Evolutionary conservation across 2,113 vertebrate species (phyloP), one percentile per base, ranked within the genome.

Genomic region (Forbesichthys papilliferus): DNA sequence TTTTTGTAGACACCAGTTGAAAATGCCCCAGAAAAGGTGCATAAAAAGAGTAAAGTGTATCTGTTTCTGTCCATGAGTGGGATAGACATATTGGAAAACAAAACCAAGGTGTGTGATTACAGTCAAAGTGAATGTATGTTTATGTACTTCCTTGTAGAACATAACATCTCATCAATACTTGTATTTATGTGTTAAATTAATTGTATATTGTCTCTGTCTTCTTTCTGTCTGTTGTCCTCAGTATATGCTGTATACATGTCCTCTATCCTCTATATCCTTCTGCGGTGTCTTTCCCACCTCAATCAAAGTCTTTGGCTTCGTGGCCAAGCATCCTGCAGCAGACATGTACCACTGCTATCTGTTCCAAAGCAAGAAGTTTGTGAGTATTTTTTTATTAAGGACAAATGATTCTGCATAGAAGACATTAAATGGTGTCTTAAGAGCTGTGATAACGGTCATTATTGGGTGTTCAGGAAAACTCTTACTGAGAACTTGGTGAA

Each of bases 11-110:
- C 63, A 0, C 65, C 86, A 9, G 81, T 87, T 33, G 7, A 59
- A 48, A 57, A 71, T 56, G 64, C 70, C 11, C 56, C 69, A 54
- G 84, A 88, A 62, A 90, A 89, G 69, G 83, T 60, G 11, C 54
- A 67, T 5, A 91, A 86, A 78, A 93, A 87, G 64, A 88, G 64
- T 58, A 92, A 91, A 74, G 88, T 89, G 20, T 74, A 87, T 7
- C 57, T 93, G 55, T 92, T 92, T 68, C 57, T 93, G 58, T 87
- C 89, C 0, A 47, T 58, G 27, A 88, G 74, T 16, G 88, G 82
- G 48, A 81, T 93, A 3, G 92, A 93, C 82, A 75, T 93, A 51
- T 76, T 93, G 73, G 91, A 93, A 74, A 71, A 88, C 66, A 90
- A 93, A 78, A 92, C 92, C 9, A 93, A 91, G 89, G 92, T 92